phyloP scores from a whole-genome alignment of 2,888 invertebrate species.

The Creontiades dilutus region DNA sequence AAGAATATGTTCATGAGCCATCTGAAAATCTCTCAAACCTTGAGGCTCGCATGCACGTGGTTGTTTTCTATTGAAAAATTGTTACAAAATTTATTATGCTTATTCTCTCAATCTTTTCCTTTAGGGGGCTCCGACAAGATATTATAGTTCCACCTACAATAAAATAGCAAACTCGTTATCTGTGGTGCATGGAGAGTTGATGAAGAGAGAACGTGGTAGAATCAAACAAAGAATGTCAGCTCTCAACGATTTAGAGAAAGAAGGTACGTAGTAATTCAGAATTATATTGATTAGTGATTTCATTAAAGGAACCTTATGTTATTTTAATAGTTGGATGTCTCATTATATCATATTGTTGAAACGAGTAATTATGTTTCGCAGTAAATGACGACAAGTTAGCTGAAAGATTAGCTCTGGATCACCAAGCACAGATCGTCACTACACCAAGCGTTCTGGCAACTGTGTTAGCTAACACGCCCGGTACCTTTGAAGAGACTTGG shows the following conservation, averaged over 20 bases:
- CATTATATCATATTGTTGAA: not conserved
- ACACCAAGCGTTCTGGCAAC: constrained; percentile 34
- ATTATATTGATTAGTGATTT: not conserved
- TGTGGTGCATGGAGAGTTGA: not conserved
- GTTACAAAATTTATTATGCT: not conserved
- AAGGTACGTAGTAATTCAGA: not conserved
- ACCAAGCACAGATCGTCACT: constrained; percentile 31
- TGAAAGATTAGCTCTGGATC: constrained; percentile 13
- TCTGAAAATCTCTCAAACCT: no score
- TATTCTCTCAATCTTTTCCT: not conserved
- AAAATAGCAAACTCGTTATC: not conserved
- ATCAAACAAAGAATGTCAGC: not conserved
- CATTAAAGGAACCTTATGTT: not conserved
- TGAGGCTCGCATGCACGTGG: no score
- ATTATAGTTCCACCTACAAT: not conserved
- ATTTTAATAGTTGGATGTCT: not conserved
- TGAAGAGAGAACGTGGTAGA: not conserved
- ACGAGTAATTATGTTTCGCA: constrained; percentile 3
- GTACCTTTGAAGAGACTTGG: constrained; percentile 54
- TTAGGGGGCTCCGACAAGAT: not conserved
- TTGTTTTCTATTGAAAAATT: no score
- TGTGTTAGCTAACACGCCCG: constrained; percentile 4
- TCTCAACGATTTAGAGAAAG: not conserved
- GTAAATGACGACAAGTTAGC: constrained; percentile 37
- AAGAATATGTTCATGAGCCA: no score